Base-by-base conservation (phyloP, 2,888 invertebrate genomes). In the Parnassius orleans region DNA sequence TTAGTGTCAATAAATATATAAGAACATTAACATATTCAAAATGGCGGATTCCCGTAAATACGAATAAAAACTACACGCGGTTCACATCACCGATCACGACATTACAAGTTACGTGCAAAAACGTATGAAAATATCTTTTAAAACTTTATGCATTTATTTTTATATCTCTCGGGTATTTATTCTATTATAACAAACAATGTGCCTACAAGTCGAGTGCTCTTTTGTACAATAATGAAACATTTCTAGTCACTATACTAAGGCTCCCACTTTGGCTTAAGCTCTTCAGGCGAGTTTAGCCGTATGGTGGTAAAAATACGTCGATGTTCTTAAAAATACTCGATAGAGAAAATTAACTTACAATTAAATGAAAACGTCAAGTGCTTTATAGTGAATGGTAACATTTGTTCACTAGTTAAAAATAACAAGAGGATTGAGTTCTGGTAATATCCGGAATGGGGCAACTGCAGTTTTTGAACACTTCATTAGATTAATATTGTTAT, bases 121-220 rank as follows among this genome's bases (percentile, higher is more conserved):
- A 89, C 85, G 90, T 91, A 91, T 87, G 90, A 91, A 91, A 91
- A 91, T 90, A 90, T 89, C 74, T 81, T 80, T 83, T 77, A 79
- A 79, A 85, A 83, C 79, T 87, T 90, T 90, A 87, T 83, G 87
- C 84, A 84, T 86, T 84, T 79, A 80, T 77, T 82, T 78, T 83
- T 86, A 87, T 84, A 88, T 86, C 82, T 88, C 88, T 87, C 84
- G 81, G 84, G 75, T 81, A 81, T 79, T 84, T 81, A 81, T 80
- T 78, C 84, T 86, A 83, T 81, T 79, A 83, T 84, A 90, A 90
- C 89, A 87, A 90, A 90, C 89, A 87, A 90, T 79, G 90, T 88
- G 87, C 83, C 89, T 88, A 87, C 77, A 78, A 79, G 81, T 82
- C 80, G 78, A 86, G 87, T 90, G 89, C 80, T 78, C 70, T 79